Conservation (phyloP, 2,113 vertebrate genomes). For the Recurvirostra avosetta region DNA sequence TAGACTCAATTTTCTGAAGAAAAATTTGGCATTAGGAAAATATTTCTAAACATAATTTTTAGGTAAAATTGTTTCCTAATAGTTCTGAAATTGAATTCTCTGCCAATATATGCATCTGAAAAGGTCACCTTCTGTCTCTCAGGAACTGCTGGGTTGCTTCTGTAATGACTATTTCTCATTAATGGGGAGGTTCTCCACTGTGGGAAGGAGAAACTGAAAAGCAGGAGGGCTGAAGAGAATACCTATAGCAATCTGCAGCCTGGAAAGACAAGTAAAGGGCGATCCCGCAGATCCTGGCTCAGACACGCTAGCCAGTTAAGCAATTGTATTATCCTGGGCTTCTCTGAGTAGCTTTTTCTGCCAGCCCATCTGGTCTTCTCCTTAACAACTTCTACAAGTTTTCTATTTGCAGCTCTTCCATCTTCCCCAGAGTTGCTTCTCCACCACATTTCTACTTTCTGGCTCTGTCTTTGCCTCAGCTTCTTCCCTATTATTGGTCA, state of each 20-base stretch:
- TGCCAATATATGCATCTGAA: neutral
- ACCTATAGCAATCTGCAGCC: neutral
- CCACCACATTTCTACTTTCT: neutral
- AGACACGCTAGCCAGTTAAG: neutral
- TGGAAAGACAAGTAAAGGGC: neutral
- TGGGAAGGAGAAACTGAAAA: neutral
- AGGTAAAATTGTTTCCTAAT: neutral
- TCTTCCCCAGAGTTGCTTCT: neutral
- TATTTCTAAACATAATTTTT: neutral
- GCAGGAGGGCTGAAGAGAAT: neutral
- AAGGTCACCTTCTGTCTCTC: neutral
- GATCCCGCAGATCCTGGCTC: neutral
- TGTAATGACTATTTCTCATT: neutral
- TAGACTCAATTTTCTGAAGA: neutral
- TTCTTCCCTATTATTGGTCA: neutral
- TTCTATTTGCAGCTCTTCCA: neutral
- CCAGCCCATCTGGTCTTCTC: neutral
- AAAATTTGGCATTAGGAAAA: neutral
- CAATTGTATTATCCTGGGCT: neutral
- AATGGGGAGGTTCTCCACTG: neutral
- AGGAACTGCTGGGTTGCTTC: neutral
- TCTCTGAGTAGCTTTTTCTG: neutral
- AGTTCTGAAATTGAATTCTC: neutral
- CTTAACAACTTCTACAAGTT: neutral
- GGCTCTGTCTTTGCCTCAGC: neutral